Conservation (phyloP, 92 coral and sea anemone genomes). For the Meandrina meandrites region DNA sequence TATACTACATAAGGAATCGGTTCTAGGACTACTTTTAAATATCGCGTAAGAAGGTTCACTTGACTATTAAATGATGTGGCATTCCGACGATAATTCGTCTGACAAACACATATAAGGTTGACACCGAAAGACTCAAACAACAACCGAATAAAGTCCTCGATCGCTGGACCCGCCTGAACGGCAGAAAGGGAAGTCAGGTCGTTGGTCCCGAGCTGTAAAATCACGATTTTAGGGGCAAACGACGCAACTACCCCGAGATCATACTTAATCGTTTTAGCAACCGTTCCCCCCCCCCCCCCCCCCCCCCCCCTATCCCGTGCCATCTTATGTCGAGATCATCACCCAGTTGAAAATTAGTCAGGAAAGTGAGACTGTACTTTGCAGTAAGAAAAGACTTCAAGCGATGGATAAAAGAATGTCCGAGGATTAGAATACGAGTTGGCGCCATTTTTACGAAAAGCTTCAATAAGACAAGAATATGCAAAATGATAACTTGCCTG, state of each 20-base stretch:
- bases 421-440: too few relatives aligned
- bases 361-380: too few relatives aligned
- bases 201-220: neutral
- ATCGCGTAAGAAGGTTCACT: neutral
- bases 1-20: neutral
- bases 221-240: neutral
- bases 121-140: neutral
- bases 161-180: neutral
- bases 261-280: neutral
- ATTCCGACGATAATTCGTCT: neutral
- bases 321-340: neutral
- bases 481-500: too few relatives aligned
- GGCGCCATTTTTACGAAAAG: too few relatives aligned
- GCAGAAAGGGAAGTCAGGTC: neutral
- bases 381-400: too few relatives aligned
- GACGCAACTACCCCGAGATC: neutral
- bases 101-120: neutral
- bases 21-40: neutral
- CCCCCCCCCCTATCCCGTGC: conserved; percentile 3
- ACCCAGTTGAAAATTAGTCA: too few relatives aligned
- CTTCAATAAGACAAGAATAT: too few relatives aligned
- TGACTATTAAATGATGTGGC: neutral
- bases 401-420: too few relatives aligned
- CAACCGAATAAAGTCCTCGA: neutral
- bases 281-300: neutral